Evolutionary conservation across 2,113 vertebrate genomes (phyloP).

Genomic region (Leucopsar rothschildi): DNA sequence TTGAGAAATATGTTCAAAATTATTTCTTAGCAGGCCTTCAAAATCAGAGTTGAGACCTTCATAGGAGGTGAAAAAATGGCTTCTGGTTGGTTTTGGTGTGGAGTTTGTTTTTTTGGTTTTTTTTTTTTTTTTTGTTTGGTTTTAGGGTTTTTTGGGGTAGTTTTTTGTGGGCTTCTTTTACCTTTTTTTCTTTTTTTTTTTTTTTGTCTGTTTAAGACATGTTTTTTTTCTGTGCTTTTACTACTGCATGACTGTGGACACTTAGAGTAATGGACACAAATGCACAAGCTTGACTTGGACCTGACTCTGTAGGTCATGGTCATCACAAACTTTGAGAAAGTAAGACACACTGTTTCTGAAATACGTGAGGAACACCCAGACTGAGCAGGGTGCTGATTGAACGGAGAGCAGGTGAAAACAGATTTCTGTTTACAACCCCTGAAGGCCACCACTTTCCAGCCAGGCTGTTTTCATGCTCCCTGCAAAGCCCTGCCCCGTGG

Average conservation of each 20-base stretch:
- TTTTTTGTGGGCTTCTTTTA: background rate
- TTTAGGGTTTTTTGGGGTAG: background rate
- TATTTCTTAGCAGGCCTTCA: background rate
- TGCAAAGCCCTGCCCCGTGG: background rate
- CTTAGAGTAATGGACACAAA: background rate
- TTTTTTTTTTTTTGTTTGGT: background rate
- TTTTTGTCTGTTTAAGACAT: background rate
- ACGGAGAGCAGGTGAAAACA: background rate
- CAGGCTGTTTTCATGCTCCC: background rate
- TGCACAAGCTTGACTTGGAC: background rate
- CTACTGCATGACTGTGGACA: background rate
- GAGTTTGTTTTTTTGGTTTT: background rate
- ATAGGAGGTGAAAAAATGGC: background rate
- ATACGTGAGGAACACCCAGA: background rate
- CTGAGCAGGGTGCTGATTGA: background rate
- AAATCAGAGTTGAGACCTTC: background rate
- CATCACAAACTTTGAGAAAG: background rate
- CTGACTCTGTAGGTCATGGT: background rate
- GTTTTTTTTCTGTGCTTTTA: background rate
- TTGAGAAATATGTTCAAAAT: slow-evolving; percentile 27
- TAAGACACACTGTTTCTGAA: background rate
- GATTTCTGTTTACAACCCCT: background rate
- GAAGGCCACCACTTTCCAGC: background rate
- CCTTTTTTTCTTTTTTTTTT: rapidly evolving
- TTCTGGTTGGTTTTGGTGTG: background rate